Conservation (phyloP, 37 sponge, comb jelly and placozoan genomes). For the Diacarnus erythraeanus region DNA sequence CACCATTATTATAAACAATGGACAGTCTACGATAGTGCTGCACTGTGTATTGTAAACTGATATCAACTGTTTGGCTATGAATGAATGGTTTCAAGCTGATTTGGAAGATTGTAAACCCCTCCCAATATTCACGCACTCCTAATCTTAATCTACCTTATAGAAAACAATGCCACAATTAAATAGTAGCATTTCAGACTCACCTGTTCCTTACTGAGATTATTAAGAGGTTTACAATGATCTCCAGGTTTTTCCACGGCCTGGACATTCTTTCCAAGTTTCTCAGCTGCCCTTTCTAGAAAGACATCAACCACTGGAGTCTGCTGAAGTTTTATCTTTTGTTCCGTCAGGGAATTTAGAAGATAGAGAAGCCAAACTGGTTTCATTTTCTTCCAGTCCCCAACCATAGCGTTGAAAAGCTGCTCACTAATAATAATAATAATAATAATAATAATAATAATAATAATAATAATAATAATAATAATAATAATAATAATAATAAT, state of each 20-base stretch:
- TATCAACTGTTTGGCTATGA: too few species aligned
- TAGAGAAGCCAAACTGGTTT: slow-evolving; percentile 58
- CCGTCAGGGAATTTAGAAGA: slow-evolving; percentile 49
- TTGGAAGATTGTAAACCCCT: too few species aligned
- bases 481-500: neutral
- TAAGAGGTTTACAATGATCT: slow-evolving; percentile 61
- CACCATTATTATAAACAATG: too few species aligned
- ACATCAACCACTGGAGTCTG: slow-evolving; percentile 46
- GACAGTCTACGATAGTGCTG: too few species aligned
- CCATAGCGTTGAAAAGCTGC: slow-evolving; percentile 20
- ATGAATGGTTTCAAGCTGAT: too few species aligned
- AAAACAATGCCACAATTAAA: too few species aligned
- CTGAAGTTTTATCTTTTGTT: slow-evolving; percentile 18
- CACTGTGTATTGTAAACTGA: too few species aligned
- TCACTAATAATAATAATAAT: neutral
- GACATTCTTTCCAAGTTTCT: slow-evolving; percentile 50
- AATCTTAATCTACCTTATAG: too few species aligned
- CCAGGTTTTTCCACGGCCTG: slow-evolving; percentile 36
- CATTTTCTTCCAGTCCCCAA: slow-evolving; percentile 46
- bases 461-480: neutral
- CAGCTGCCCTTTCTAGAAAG: slow-evolving; percentile 52
- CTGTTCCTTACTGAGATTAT: slow-evolving; percentile 27
- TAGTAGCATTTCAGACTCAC: too few species aligned
- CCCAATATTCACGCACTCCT: too few species aligned
- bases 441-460: neutral